Percentiles rank a stretch among this genome's conserved stretches.
Conservation (phyloP, 2,113 vertebrate genomes). For the Rutilus rutilus region DNA sequence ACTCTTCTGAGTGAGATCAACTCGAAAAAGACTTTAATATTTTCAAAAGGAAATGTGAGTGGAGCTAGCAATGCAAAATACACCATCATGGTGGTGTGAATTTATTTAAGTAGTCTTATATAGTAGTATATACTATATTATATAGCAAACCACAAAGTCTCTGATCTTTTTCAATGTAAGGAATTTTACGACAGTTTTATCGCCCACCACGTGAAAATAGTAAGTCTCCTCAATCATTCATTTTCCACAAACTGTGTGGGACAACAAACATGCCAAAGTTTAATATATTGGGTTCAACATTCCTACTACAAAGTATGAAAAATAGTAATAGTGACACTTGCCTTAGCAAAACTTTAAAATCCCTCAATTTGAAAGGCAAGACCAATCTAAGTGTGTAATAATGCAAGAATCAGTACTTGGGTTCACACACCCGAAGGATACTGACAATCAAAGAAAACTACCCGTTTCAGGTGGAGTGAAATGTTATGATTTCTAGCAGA, state of each 20-base stretch:
- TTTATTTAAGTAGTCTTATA: background rate
- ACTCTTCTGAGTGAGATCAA: background rate
- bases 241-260: no score
- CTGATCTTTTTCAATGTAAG: background rate
- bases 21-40: background rate
- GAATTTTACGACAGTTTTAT: background rate
- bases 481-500: background rate
- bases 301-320: background rate
- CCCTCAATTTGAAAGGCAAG: background rate
- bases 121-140: no score
- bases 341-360: background rate
- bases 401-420: background rate
- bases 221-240: background rate
- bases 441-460: constrained; percentile 6
- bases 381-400: background rate
- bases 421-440: background rate
- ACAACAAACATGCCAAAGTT: no score
- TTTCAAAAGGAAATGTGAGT: background rate
- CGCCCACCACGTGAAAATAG: background rate
- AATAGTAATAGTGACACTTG: background rate
- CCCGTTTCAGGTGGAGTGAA: background rate
- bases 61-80: background rate
- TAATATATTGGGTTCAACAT: no score
- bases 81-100: background rate
- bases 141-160: no score